Evolutionary conservation across 2,888 invertebrate species (phyloP), one percentile per base, ranked within the genome.

Genomic region (Tiphia femorata): DNA sequence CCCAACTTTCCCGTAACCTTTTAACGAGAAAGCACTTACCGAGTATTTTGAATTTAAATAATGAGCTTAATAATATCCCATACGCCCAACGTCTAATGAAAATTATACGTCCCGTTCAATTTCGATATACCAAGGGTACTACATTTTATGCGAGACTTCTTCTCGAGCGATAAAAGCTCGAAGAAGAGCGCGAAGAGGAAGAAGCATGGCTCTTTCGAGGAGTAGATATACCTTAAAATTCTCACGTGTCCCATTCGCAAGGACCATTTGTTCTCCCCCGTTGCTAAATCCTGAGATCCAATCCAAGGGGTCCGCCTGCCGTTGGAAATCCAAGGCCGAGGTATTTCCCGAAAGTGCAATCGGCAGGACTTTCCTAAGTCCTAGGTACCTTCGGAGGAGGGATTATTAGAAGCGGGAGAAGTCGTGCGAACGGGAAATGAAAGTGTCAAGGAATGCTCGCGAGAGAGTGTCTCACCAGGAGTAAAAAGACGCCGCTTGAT

Each of bases 271-370:
- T 60, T 58, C 67, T 67, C 30, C 53, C 49, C 50, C 54, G 58
- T 51, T 54, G 57, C 52, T 52, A 67, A 67, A 67, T 64, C 67
- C 67, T 47, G 14, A 42, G 58, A 66, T 67, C 56, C 56, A 61
- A 67, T 67, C 54, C 54, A 21, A n/a, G n/a, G 12, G 33, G 33
- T 33, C 14, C 14, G 12, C 23, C 33, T 33, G 0, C 5, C 20
- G 20, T 14, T n/a, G 23, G 14, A 41, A 43, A 6, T 25, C 27
- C 17, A 16, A n/a, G 6, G n/a, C 17, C 0, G n/a, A 14, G 25
- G 8, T 23, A 7, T 43, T 17, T 27, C 17, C n/a, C 42, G 29
- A 27, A 43, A 27, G 4, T 42, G 12, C 27, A 4, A 17, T 10
- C 14, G 16, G 12, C 2, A 12, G 12, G 3, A 7, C 7, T n/a